phyloP scores from a whole-genome alignment of 2,888 invertebrate genomes.

The Erebia ligea region DNA sequence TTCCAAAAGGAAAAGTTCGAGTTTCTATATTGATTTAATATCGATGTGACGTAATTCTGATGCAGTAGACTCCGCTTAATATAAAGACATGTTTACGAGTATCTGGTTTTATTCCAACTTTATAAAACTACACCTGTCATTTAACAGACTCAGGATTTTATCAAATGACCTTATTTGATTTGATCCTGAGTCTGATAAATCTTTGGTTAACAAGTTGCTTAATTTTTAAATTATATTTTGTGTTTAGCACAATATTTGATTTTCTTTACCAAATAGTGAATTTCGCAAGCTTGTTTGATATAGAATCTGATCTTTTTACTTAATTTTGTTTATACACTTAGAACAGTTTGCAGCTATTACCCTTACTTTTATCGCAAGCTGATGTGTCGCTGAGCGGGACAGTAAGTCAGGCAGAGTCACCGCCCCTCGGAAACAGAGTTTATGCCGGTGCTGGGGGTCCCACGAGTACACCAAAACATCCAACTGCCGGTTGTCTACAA shows the following conservation, averaged over 20 bases:
- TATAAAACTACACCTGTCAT: neutral
- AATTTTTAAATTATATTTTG: neutral
- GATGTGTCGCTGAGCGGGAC: slow-evolving; percentile 92
- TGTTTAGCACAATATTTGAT: neutral
- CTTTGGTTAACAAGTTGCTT: neutral
- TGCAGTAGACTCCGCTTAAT: too few species aligned
- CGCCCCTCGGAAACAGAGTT: slow-evolving; percentile 96
- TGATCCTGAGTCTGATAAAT: neutral
- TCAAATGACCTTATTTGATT: too few species aligned
- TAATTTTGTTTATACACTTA: too few species aligned
- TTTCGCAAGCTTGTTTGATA: neutral
- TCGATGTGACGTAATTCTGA: neutral
- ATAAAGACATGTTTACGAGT: too few species aligned
- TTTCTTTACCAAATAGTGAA: neutral
- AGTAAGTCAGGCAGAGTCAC: slow-evolving; percentile 92
- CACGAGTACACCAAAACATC: slow-evolving; percentile 99
- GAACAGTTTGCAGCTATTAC: neutral
- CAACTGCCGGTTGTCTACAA: slow-evolving; percentile 96
- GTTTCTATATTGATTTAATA: too few species aligned
- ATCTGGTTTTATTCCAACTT: neutral
- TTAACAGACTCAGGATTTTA: too few species aligned
- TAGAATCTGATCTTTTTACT: neutral
- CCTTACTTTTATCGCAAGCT: slow-evolving; percentile 93
- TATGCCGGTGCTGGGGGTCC: slow-evolving; percentile 99
- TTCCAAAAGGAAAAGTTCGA: too few species aligned